phyloP scores from a whole-genome alignment of 2,797 vertebrate genomes.

The Xerus rutilus region DNA sequence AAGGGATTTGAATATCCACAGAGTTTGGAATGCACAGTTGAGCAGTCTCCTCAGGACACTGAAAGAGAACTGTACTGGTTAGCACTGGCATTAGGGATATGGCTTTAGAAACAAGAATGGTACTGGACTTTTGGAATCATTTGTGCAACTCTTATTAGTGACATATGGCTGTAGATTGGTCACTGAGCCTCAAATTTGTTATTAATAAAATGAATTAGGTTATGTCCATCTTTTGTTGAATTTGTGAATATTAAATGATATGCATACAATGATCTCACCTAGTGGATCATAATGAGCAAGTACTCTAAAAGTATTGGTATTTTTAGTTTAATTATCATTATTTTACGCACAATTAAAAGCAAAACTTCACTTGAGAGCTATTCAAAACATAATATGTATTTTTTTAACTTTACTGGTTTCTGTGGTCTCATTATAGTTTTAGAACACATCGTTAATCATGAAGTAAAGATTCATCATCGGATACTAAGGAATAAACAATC shows the following conservation, averaged over 20 bases:
- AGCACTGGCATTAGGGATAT: not conserved
- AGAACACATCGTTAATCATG: not conserved
- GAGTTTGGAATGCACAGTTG: not conserved
- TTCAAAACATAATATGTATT: not conserved
- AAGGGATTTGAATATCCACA: accelerated
- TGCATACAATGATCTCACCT: not conserved
- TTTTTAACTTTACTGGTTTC: not conserved
- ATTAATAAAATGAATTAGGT: not conserved
- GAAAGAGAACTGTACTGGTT: not conserved
- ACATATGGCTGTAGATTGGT: not conserved
- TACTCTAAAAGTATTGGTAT: not conserved
- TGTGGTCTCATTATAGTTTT: not conserved
- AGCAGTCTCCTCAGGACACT: not conserved
- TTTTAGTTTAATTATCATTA: not conserved
- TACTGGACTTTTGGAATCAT: not conserved
- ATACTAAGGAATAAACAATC: not conserved
- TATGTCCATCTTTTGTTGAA: not conserved
- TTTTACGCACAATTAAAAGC: not conserved
- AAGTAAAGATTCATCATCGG: not conserved
- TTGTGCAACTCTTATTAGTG: not conserved
- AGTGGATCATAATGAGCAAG: not conserved
- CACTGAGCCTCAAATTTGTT: not conserved
- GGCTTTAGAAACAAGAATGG: not conserved
- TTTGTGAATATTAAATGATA: not conserved
- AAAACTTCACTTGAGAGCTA: not conserved